Percentiles rank a stretch among this genome's conserved stretches.
Evolutionary conservation across 2,888 invertebrate species (phyloP).

Genomic region (Copidosoma aretas): DNA sequence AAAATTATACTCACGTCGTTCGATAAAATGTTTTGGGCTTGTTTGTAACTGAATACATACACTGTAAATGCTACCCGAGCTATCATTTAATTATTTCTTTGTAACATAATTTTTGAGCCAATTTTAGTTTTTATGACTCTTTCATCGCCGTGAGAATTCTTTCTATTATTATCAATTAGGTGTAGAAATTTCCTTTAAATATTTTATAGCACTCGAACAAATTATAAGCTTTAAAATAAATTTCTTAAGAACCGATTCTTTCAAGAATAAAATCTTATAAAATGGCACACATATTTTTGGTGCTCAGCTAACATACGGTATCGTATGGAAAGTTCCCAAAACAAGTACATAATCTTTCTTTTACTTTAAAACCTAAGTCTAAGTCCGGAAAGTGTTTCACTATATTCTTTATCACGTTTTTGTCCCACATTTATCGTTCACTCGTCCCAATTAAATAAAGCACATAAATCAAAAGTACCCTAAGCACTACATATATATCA

Average conservation of each 20-base stretch:
- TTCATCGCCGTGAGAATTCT: neutral
- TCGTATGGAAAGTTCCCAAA: neutral
- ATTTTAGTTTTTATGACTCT: neutral
- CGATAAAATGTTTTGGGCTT: neutral
- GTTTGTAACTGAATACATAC: conserved; percentile 7
- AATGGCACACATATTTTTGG: conserved; percentile 3
- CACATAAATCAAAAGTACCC: conserved; percentile 44
- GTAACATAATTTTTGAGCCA: neutral
- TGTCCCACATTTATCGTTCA: conserved; percentile 50
- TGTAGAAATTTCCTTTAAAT: neutral
- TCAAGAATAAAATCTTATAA: conserved; percentile 3
- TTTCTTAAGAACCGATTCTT: conserved; percentile 6
- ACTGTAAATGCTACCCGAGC: neutral
- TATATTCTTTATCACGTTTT: conserved; percentile 9
- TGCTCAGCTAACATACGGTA: conserved; percentile 3
- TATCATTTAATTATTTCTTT: neutral
- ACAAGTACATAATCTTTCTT: neutral
- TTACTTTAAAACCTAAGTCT: conserved; percentile 15
- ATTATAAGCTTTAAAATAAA: conserved; percentile 4
- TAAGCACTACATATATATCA: conserved; percentile 35
- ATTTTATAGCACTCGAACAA: conserved; percentile 3
- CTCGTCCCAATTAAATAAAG: conserved; percentile 50
- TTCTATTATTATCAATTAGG: neutral
- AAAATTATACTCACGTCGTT: conserved; percentile 39
- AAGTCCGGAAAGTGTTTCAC: neutral